Evolutionary conservation across 2,113 vertebrate species (phyloP).

Genomic region (Fulmarus glacialis): DNA sequence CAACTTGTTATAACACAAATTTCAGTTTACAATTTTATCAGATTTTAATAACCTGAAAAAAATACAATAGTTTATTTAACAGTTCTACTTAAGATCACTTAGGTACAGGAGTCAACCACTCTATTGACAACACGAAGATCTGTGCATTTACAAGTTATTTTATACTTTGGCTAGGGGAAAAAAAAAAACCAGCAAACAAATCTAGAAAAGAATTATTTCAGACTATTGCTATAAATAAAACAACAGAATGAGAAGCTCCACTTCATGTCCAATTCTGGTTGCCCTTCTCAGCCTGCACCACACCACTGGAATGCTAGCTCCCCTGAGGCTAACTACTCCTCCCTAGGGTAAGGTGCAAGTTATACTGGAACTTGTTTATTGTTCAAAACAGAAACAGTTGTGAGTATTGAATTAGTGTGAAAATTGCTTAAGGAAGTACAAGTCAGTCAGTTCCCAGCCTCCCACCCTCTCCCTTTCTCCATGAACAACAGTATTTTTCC

Average conservation of each 20-base stretch:
- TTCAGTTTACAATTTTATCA: background rate
- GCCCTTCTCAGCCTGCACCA: background rate
- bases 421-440: background rate
- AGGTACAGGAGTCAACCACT: background rate
- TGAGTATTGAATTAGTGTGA: background rate
- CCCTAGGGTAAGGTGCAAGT: background rate
- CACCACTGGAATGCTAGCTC: rapidly evolving
- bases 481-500: background rate
- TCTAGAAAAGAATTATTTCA: background rate
- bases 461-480: background rate
- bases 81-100: background rate
- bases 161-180: background rate
- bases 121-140: background rate
- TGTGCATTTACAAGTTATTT: background rate
- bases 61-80: background rate
- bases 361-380: background rate
- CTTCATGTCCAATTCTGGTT: background rate
- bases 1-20: background rate
- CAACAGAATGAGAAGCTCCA: background rate
- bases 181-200: background rate
- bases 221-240: background rate
- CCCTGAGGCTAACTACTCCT: background rate
- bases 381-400: background rate
- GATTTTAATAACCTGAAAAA: background rate
- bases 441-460: background rate